Evolutionary conservation across 2,797 vertebrate species (phyloP).

Genomic region (Danionella dracula): DNA sequence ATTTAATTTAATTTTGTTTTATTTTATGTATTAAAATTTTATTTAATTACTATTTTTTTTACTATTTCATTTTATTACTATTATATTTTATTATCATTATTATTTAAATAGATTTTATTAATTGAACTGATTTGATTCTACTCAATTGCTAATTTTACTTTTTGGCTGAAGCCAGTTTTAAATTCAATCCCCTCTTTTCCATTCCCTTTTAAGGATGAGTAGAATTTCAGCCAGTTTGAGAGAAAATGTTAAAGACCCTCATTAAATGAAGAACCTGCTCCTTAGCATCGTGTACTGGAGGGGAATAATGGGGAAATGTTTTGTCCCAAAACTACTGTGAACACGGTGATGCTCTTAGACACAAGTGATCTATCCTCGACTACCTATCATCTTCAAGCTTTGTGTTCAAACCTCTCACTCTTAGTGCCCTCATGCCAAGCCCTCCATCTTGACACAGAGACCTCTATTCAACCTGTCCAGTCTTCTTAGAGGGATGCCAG

Average conservation of each 20-base stretch:
- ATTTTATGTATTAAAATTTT: too few relatives aligned
- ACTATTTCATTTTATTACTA: too few relatives aligned
- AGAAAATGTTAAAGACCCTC: background rate
- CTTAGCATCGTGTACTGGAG: slow-evolving; percentile 8
- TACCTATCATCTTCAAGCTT: slow-evolving; percentile 36
- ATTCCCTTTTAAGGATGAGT: too few relatives aligned
- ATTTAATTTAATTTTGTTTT: too few relatives aligned
- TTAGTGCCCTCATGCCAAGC: slow-evolving; percentile 40
- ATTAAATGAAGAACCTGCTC: background rate
- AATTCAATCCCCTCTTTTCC: too few relatives aligned
- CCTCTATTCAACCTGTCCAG: slow-evolving; percentile 37
- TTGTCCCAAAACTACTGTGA: slow-evolving; percentile 27
- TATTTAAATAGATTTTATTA: too few relatives aligned
- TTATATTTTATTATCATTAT: too few relatives aligned
- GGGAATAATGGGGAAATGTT: slow-evolving; percentile 22
- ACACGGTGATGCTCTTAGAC: slow-evolving; percentile 34
- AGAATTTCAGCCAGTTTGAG: background rate
- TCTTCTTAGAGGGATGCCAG: slow-evolving; percentile 11
- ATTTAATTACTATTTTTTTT: too few relatives aligned
- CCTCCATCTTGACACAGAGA: slow-evolving; percentile 24
- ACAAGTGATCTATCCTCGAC: slow-evolving; percentile 42
- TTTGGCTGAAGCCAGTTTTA: too few relatives aligned
- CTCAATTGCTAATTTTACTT: too few relatives aligned
- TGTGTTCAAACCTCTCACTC: slow-evolving; percentile 44
- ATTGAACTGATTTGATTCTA: too few relatives aligned